Conservation (phyloP, 1,140 invertebrate genomes). For the Aphelinus atriplicis region DNA sequence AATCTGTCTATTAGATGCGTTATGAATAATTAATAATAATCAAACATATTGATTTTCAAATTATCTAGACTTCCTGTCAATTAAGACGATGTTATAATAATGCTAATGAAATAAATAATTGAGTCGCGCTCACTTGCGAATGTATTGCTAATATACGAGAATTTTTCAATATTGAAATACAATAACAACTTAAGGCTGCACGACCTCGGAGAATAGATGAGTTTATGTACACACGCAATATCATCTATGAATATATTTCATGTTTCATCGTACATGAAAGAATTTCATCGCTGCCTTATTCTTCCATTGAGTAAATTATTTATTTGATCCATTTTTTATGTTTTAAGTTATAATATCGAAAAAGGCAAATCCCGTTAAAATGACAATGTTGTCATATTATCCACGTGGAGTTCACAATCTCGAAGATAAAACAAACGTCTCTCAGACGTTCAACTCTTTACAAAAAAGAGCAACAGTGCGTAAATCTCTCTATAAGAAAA, state of each 20-base stretch:
- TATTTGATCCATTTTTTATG: conserved; percentile 13
- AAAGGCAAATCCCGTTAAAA: conserved; percentile 3
- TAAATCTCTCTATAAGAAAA: too few species aligned
- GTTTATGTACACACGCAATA: conserved; percentile 34
- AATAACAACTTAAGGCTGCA: conserved; percentile 23
- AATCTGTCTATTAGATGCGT: neutral
- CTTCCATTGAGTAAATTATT: too few species aligned
- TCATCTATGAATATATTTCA: conserved; percentile 27
- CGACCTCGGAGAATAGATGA: conserved; percentile 19
- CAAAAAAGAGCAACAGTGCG: too few species aligned
- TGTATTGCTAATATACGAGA: conserved; percentile 14
- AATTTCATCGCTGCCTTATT: neutral
- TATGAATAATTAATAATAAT: conserved; percentile 4
- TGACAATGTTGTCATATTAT: too few species aligned
- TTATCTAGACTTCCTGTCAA: conserved; percentile 4
- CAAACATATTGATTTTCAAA: neutral
- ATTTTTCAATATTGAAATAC: conserved; percentile 21
- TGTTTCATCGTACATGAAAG: conserved; percentile 17
- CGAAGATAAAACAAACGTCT: too few species aligned
- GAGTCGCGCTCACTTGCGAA: conserved; percentile 1
- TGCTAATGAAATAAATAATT: conserved; percentile 25
- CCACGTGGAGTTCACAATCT: too few species aligned
- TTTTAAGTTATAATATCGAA: conserved; percentile 18
- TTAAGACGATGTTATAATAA: neutral
- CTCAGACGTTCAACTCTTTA: too few species aligned